phyloP scores from a whole-genome alignment of 2,113 vertebrate species.

The Oenanthe oenanthe region DNA sequence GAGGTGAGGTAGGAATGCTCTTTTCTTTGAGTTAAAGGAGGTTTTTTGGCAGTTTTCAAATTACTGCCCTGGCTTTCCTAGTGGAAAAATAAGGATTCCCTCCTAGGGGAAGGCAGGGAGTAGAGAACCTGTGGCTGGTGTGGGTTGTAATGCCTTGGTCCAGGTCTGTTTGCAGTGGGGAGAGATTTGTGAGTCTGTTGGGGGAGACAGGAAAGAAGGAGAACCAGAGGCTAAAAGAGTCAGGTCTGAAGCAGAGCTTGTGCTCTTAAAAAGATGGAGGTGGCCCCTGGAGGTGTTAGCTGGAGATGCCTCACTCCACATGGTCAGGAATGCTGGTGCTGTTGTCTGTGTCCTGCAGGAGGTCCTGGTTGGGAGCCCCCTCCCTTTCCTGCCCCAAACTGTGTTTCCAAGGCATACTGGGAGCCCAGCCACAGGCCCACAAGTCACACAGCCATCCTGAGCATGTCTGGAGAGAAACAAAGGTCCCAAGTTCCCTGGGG shows the following conservation, averaged over 20 bases:
- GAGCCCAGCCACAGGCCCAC: fast-evolving
- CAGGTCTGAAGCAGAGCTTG: background rate
- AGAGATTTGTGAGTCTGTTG: background rate
- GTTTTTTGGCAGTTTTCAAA: background rate
- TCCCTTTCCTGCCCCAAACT: background rate
- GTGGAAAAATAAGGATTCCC: background rate
- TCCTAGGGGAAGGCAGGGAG: fast-evolving
- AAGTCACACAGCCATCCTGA: background rate
- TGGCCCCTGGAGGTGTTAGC: background rate
- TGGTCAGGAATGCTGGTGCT: fast-evolving
- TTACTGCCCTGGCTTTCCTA: background rate
- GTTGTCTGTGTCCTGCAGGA: background rate
- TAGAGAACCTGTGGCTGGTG: fast-evolving
- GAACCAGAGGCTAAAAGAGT: background rate
- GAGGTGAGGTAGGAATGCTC: background rate
- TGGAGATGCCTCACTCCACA: background rate
- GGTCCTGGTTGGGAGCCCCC: background rate
- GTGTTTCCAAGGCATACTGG: background rate
- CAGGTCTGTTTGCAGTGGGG: background rate
- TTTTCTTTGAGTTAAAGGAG: background rate
- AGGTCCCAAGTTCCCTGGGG: background rate
- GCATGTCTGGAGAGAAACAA: background rate
- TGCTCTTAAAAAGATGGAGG: background rate
- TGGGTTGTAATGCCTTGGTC: background rate
- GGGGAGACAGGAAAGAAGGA: background rate